phyloP scores from a whole-genome alignment of 2,888 invertebrate genomes.

The Ethmia dodecea region DNA sequence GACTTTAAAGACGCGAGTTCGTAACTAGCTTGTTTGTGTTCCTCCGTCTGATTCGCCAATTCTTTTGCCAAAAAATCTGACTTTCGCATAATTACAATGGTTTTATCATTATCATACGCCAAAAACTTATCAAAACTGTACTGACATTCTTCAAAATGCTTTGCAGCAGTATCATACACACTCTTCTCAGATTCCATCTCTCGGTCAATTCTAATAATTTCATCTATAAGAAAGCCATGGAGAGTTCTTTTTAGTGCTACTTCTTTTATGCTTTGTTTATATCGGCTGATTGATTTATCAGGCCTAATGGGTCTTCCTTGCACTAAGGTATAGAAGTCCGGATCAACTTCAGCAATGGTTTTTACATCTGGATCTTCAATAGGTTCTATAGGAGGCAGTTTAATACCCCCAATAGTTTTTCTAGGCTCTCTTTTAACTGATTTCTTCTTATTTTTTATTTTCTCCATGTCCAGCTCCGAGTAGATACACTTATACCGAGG shows the following conservation, averaged over 20 bases:
- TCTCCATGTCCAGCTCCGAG: not conserved
- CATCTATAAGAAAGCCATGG: slow-evolving; percentile 55
- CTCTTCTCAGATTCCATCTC: slow-evolving; percentile 57
- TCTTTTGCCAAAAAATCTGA: slow-evolving; percentile 60
- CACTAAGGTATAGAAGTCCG: slow-evolving; percentile 79
- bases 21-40: slow-evolving; percentile 54
- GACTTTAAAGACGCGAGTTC: slow-evolving; percentile 61
- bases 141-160: slow-evolving; percentile 60
- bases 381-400: slow-evolving; percentile 57
- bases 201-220: slow-evolving; percentile 58
- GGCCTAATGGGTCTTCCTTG: slow-evolving; percentile 78
- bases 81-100: slow-evolving; percentile 63
- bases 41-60: slow-evolving; percentile 52
- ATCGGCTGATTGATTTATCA: slow-evolving; percentile 71
- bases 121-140: slow-evolving; percentile 68
- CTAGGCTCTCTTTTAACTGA: slow-evolving; percentile 33
- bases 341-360: slow-evolving; percentile 80
- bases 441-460: slow-evolving; percentile 39
- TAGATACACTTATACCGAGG: not conserved
- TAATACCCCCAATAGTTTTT: slow-evolving; percentile 47
- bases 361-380: slow-evolving; percentile 43
- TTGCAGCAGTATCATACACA: slow-evolving; percentile 50
- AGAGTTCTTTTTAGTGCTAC: slow-evolving; percentile 55
- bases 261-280: slow-evolving; percentile 71
- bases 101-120: slow-evolving; percentile 65